Evolutionary conservation across 2,113 vertebrate genomes (phyloP).

Genomic region (Leptocoma aspasia): DNA sequence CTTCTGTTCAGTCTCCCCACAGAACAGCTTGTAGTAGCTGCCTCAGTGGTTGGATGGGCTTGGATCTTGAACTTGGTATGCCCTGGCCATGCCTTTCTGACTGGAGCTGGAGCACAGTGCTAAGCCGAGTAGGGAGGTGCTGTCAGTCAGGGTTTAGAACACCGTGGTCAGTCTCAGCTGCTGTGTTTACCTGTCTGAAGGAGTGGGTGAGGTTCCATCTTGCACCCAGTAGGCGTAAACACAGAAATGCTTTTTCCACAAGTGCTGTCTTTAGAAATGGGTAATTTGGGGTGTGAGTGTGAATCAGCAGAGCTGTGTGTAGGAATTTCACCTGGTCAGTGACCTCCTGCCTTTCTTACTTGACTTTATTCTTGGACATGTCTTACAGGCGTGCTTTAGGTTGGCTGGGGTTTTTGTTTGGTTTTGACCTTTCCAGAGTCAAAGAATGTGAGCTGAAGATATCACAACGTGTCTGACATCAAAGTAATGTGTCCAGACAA

Average conservation of each 20-base stretch:
- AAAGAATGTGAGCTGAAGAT: background rate
- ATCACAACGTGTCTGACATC: background rate
- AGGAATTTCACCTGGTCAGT: background rate
- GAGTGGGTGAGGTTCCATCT: background rate
- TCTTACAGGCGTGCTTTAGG: background rate
- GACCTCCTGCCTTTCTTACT: background rate
- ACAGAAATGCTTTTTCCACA: conserved; percentile 10
- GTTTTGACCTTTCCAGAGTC: background rate
- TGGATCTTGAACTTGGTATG: background rate
- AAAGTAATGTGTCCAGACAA: background rate
- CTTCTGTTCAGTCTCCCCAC: background rate
- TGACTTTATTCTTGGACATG: background rate
- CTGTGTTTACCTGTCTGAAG: background rate
- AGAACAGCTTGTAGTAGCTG: background rate
- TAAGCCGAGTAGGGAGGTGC: background rate
- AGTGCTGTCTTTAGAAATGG: background rate
- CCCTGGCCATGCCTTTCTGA: background rate
- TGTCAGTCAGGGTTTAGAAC: background rate
- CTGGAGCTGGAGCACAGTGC: background rate
- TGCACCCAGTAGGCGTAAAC: background rate
- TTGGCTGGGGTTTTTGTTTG: background rate
- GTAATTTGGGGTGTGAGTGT: background rate
- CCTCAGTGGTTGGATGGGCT: background rate
- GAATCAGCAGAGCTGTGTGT: background rate
- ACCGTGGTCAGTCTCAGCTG: background rate